Evolutionary conservation across 2,797 vertebrate genomes (phyloP), one percentile per base, ranked within the genome.

Genomic region (Channallabes apus): DNA sequence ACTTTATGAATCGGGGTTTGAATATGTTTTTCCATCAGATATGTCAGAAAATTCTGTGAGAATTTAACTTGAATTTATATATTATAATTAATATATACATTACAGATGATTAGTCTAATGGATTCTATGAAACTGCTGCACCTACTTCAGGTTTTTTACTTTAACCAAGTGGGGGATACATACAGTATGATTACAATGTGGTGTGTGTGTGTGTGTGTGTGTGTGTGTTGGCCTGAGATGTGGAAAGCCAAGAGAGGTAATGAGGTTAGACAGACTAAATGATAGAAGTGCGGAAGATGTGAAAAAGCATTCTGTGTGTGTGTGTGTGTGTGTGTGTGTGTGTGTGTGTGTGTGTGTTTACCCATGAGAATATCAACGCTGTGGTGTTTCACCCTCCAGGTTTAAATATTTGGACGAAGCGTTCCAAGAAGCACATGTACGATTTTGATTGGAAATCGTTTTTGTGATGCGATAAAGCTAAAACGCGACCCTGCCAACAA

Each of bases 381-480:
- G 77, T 88, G 80, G 80, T 83, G 46, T 88, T 86, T 87, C 65
- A 67, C 78, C 80, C 80, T 85, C 84, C 32, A 61, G 80, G 85
- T 84, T 89, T 69, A 87, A 86, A 84, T 86, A 82, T 86, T 82
- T 78, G 9, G 83, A 86, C 76, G 80, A 81, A 76, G 27, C 4
- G 15, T 85, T 85, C 88, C 87, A 89, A 88, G 82, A 88, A 89
- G 87, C 84, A 90, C 86, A 90, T 88, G 82, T 86, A 83, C 58
- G 72, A 80, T 90, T 90, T 90, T 83, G 86, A 86, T 87, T 88
- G 86, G 87, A 87, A 84, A 84, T 73, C 35, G 61, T 68, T 80
- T 46, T 69, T 68, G 76, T 32, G 20, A 51, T 83, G 86, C 58
- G 72, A 87, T 82, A 32, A 61, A 73, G 32, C 85, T 87, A 61